Conservation (phyloP, 2,113 vertebrate species). For the Salvelinus alpinus region DNA sequence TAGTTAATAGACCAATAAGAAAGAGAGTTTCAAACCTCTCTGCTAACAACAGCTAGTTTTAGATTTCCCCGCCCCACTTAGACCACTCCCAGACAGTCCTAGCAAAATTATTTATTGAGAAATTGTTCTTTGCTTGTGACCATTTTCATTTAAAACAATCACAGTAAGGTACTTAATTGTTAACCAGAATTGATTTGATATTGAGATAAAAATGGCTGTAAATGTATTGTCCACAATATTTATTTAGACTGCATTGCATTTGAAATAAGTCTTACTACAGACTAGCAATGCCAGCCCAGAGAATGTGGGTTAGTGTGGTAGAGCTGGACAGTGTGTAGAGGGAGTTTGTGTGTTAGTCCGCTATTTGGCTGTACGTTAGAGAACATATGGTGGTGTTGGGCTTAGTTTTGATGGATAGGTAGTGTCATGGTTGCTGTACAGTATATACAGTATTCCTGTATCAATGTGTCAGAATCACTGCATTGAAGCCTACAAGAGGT, state of each 20-base stretch:
- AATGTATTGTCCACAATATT: conserved; percentile 31
- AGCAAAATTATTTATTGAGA: conserved; percentile 50
- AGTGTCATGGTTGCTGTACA: not conserved
- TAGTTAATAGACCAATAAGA: too few species aligned
- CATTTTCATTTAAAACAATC: too few species aligned
- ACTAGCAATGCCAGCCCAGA: not conserved
- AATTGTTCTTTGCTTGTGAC: too few species aligned
- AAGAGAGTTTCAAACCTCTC: too few species aligned
- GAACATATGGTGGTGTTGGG: not conserved
- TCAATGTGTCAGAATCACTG: not conserved
- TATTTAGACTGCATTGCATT: conserved; percentile 40
- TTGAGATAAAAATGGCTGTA: not conserved
- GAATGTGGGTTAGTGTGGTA: not conserved
- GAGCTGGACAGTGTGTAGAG: too few species aligned
- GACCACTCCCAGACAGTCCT: not conserved
- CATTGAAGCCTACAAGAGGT: not conserved
- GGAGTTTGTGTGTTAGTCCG: not conserved
- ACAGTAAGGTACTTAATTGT: too few species aligned
- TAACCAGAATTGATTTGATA: too few species aligned
- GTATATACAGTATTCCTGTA: not conserved
- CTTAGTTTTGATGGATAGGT: not conserved
- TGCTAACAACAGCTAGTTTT: too few species aligned
- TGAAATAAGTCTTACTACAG: conserved; percentile 33
- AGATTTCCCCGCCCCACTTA: too few species aligned
- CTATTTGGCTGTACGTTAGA: not conserved